These are phyloP conservation scores for Drosophila subsilvestris DNA, from an alignment of 2,888 invertebrate species.

Conservation along the genomic window DNA sequence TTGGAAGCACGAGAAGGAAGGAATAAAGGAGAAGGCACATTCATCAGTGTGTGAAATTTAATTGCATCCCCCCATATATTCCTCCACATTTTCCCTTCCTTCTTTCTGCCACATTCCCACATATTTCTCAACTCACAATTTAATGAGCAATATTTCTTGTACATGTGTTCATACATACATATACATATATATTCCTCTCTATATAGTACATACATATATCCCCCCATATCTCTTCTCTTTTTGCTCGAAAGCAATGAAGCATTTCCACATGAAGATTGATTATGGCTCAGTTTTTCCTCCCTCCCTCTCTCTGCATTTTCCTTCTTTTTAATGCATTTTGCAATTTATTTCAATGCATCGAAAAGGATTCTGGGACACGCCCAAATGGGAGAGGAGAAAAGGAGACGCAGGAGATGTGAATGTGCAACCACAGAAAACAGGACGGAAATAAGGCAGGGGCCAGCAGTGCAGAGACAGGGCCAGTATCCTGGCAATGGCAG, in stretches of 20 bases:
- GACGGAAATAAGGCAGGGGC: slow-evolving; percentile 3
- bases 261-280: slow-evolving; percentile 73
- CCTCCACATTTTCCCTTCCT: not conserved
- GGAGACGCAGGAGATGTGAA: slow-evolving; percentile 17
- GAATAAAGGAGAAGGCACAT: slow-evolving; percentile 12
- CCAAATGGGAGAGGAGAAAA: slow-evolving; percentile 33
- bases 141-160: slow-evolving; percentile 63
- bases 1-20: not conserved
- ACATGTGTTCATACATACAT: not conserved
- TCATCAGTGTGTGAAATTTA: slow-evolving; percentile 57
- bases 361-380: slow-evolving; percentile 63
- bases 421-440: not conserved
- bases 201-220: not conserved
- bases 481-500: slow-evolving; percentile 38
- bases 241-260: slow-evolving; percentile 59
- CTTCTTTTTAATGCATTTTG: slow-evolving; percentile 66
- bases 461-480: slow-evolving; percentile 27
- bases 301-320: slow-evolving; percentile 2
- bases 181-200: not conserved
- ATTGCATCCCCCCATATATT: slow-evolving; percentile 50
- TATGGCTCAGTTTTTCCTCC: slow-evolving; percentile 63
- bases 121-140: slow-evolving; percentile 48
- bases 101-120: not conserved
- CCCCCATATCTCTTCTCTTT: not conserved
- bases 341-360: slow-evolving; percentile 77